phyloP scores from a whole-genome alignment of 2,113 vertebrate genomes.

The Campylorhamphus procurvoides region DNA sequence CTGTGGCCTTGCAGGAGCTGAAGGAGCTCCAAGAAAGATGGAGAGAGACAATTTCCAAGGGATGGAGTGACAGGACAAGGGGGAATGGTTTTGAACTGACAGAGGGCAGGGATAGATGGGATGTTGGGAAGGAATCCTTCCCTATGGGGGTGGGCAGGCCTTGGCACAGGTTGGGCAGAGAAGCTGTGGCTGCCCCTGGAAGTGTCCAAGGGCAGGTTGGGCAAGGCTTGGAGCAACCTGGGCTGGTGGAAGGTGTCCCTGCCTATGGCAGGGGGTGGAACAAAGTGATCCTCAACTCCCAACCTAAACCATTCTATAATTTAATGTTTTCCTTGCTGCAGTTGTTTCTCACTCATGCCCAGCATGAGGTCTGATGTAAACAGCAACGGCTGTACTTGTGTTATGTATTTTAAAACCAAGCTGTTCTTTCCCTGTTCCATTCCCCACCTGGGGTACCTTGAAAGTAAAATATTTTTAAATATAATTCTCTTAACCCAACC shows the following conservation, averaged over 20 bases:
- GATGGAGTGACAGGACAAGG: not conserved
- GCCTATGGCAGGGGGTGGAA: not conserved
- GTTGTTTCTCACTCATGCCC: not conserved
- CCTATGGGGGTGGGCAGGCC: rapidly evolving
- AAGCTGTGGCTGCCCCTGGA: not conserved
- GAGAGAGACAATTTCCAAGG: not conserved
- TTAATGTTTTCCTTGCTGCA: not conserved
- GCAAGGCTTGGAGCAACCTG: not conserved
- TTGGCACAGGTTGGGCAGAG: not conserved
- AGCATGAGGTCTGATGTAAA: not conserved
- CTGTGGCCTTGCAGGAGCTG: not conserved
- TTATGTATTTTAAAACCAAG: not conserved
- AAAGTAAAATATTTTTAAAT: not conserved
- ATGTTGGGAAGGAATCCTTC: rapidly evolving
- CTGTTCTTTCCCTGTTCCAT: not conserved
- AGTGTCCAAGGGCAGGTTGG: not conserved
- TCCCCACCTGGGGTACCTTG: not conserved
- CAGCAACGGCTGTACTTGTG: rapidly evolving
- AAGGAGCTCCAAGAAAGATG: not conserved
- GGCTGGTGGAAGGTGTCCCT: not conserved
- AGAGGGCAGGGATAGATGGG: rapidly evolving
- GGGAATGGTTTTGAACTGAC: rapidly evolving
- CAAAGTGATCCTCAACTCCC: rapidly evolving
- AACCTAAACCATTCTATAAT: not conserved
- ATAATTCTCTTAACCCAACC: not conserved